Evolutionary conservation across 2,888 invertebrate species (phyloP).

Genomic region (Patella pellucida): DNA sequence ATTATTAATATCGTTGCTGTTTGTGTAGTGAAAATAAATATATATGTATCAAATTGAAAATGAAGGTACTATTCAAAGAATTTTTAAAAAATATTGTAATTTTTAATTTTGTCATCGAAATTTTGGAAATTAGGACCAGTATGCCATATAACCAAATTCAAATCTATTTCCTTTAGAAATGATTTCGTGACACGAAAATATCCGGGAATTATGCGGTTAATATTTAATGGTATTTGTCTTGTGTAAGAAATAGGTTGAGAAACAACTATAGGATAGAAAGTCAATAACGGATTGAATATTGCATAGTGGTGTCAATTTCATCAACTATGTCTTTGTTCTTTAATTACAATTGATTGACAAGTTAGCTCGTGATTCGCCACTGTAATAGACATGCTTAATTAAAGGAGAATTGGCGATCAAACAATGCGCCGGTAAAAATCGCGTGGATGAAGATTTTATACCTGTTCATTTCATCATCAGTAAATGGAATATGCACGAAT

Average conservation of each 20-base stretch:
- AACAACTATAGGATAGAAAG: background rate
- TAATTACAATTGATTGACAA: background rate
- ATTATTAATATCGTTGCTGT: no score
- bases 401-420: background rate
- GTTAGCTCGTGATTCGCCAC: background rate
- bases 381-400: background rate
- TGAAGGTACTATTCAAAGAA: no score
- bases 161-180: no score
- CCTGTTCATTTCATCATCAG: background rate
- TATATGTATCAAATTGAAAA: no score
- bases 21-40: no score
- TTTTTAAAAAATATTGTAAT: no score
- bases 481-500: background rate
- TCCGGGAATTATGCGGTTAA: background rate
- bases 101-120: no score
- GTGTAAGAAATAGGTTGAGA: constrained; percentile 4
- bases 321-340: constrained; percentile 1
- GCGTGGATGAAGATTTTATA: background rate
- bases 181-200: no score
- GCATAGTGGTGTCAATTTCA: constrained; percentile 9
- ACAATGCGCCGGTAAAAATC: background rate
- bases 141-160: no score
- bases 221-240: constrained; percentile 4
- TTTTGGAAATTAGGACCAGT: no score
- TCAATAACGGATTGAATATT: constrained; percentile 1